Percentiles rank a stretch among this genome's conserved stretches.
These are phyloP conservation scores for Alcis repandata DNA, from an alignment of 2,888 invertebrate species.

Conservation along the genomic window DNA sequence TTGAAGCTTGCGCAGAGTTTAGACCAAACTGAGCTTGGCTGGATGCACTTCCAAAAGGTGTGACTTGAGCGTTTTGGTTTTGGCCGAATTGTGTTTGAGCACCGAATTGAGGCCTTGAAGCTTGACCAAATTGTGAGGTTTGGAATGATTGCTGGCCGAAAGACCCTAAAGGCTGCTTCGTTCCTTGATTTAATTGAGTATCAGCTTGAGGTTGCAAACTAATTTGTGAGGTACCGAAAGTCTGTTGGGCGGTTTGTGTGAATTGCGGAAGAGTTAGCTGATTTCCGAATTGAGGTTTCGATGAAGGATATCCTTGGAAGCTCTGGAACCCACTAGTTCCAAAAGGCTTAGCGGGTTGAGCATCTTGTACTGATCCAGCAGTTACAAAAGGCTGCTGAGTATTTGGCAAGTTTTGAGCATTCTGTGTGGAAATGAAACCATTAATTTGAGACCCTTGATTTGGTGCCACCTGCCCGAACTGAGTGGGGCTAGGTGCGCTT, in stretches of 20 bases:
- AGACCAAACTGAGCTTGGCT: conserved; percentile 39
- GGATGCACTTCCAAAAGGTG: conserved; percentile 27
- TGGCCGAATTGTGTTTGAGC: conserved; percentile 38
- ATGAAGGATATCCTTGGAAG: conserved; percentile 30
- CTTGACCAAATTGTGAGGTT: conserved; percentile 44
- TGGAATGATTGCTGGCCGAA: conserved; percentile 35
- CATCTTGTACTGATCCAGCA: conserved; percentile 12
- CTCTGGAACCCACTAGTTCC: conserved; percentile 18
- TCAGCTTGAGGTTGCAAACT: conserved; percentile 27
- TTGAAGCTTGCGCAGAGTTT: conserved; percentile 33
- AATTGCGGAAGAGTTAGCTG: conserved; percentile 34
- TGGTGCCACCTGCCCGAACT: conserved; percentile 9
- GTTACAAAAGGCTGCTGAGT: conserved; percentile 21
- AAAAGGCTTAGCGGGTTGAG: conserved; percentile 23
- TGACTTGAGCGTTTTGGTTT: conserved; percentile 20
- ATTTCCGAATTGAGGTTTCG: conserved; percentile 37
- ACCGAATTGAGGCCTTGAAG: conserved; percentile 46
- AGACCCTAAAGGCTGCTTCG: conserved; percentile 18
- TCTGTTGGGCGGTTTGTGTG: conserved; percentile 28
- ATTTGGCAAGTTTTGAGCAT: conserved; percentile 10
- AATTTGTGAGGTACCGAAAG: conserved; percentile 19
- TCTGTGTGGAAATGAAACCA: conserved; percentile 12
- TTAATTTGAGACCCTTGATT: conserved; percentile 12
- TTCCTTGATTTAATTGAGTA: conserved; percentile 20
- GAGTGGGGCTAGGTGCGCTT: not conserved